Conservation (phyloP, 2,888 invertebrate genomes). For the Melikaiella ostensackeni region DNA sequence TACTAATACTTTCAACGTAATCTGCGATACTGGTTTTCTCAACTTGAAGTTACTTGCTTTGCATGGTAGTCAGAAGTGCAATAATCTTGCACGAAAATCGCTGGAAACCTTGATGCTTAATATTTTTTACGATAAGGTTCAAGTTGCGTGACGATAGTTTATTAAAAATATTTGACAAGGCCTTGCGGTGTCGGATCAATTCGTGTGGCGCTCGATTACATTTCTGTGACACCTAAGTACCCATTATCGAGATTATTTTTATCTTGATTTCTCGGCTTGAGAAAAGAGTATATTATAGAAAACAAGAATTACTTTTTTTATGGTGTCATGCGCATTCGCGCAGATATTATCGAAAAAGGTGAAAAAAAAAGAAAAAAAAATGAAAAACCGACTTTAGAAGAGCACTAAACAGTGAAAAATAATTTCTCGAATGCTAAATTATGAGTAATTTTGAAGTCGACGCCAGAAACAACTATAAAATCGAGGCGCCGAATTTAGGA, state of each 20-base stretch:
- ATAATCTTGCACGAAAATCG: slow-evolving; percentile 31
- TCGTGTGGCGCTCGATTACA: slow-evolving; percentile 23
- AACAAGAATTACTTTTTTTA: too few species aligned
- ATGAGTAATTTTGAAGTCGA: too few species aligned
- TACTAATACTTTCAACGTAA: slow-evolving; percentile 15
- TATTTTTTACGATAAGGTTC: slow-evolving; percentile 15
- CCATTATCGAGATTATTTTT: slow-evolving; percentile 25
- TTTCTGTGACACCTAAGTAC: slow-evolving; percentile 22
- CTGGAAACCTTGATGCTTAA: slow-evolving; percentile 26
- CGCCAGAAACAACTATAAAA: too few species aligned
- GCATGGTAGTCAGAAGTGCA: not conserved
- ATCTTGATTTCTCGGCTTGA: not conserved
- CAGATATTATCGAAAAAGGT: too few species aligned
- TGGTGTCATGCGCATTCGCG: too few species aligned
- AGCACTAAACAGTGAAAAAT: too few species aligned
- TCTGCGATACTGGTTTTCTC: not conserved
- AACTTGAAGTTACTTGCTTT: slow-evolving; percentile 17
- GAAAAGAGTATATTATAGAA: not conserved
- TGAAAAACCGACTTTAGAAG: too few species aligned
- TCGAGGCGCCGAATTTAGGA: too few species aligned
- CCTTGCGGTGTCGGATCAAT: slow-evolving; percentile 30
- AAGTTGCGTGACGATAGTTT: slow-evolving; percentile 37
- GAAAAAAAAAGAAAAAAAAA: too few species aligned
- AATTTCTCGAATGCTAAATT: too few species aligned
- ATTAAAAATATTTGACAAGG: slow-evolving; percentile 31